Percentiles rank a stretch among this genome's conserved stretches.
These are phyloP conservation scores for Notarius quadriscutis DNA, from an alignment of 2,113 vertebrate genomes.

Conservation along the genomic window DNA sequence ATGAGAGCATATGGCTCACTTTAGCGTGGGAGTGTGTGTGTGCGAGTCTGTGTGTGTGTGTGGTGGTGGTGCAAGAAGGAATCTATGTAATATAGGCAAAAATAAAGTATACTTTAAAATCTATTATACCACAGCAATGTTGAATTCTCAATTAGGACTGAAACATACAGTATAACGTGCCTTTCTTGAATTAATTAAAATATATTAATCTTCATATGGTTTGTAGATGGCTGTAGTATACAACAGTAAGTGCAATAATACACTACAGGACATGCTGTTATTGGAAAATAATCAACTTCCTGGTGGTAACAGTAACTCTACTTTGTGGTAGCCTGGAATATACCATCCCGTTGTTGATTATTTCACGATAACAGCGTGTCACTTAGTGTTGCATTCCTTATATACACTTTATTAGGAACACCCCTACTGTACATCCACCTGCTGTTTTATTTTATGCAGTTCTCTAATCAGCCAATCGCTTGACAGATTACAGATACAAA, in stretches of 20 bases:
- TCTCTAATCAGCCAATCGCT: too few species aligned
- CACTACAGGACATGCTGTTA: not conserved
- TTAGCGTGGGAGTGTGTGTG: slow-evolving; percentile 60
- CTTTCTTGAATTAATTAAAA: not conserved
- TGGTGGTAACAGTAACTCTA: not conserved
- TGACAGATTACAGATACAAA: too few species aligned
- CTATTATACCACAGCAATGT: not conserved
- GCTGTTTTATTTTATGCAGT: too few species aligned
- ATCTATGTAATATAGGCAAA: not conserved
- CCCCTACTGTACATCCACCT: too few species aligned
- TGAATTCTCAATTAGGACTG: not conserved
- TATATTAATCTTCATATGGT: not conserved
- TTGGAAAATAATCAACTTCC: not conserved
- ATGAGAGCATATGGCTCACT: slow-evolving; percentile 69
- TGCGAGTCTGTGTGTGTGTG: too few species aligned
- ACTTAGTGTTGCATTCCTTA: not conserved
- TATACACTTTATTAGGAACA: not conserved
- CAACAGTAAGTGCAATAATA: not conserved
- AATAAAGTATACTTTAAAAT: not conserved
- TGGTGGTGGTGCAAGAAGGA: slow-evolving; percentile 57
- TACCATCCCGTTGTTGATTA: not conserved
- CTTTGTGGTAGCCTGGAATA: not conserved
- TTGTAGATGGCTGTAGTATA: not conserved
- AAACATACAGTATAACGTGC: not conserved
- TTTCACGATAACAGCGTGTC: not conserved